Evolutionary conservation across 2,797 vertebrate species (phyloP).

Genomic region (Antrozous pallidus): DNA sequence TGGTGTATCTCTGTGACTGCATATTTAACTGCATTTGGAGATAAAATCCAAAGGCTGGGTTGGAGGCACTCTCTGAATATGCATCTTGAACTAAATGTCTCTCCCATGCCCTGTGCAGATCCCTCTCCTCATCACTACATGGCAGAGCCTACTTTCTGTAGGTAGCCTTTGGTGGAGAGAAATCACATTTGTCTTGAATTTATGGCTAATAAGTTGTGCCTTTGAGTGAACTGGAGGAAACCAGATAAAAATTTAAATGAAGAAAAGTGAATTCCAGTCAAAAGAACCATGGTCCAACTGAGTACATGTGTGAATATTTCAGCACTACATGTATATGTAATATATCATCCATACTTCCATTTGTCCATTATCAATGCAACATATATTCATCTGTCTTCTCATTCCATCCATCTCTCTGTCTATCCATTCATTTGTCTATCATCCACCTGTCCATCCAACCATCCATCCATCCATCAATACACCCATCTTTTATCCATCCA

Average conservation of each 20-base stretch:
- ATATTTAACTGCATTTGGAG: neutral
- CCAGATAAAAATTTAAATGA: slow-evolving; percentile 72
- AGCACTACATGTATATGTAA: neutral
- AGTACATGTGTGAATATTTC: slow-evolving; percentile 52
- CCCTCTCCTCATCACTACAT: neutral
- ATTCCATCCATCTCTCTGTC: neutral
- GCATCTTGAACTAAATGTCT: neutral
- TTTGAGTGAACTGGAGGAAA: slow-evolving; percentile 70
- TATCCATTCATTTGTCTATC: neutral
- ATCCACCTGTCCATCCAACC: neutral
- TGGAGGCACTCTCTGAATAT: neutral
- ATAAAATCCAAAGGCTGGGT: neutral
- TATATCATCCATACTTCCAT: neutral
- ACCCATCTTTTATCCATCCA: neutral
- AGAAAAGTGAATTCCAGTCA: slow-evolving; percentile 67
- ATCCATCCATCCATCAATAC: neutral
- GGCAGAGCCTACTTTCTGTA: slow-evolving; percentile 13
- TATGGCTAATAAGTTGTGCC: slow-evolving; percentile 64
- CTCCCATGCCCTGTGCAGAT: neutral
- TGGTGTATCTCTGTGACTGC: neutral
- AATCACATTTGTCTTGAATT: slow-evolving; percentile 65
- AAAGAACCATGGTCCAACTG: slow-evolving; percentile 61
- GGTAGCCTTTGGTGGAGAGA: slow-evolving; percentile 53
- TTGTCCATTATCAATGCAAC: neutral
- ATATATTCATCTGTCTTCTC: neutral